Evolutionary conservation across 2,797 vertebrate genomes (phyloP).

Genomic region (Microtus obscurus): DNA sequence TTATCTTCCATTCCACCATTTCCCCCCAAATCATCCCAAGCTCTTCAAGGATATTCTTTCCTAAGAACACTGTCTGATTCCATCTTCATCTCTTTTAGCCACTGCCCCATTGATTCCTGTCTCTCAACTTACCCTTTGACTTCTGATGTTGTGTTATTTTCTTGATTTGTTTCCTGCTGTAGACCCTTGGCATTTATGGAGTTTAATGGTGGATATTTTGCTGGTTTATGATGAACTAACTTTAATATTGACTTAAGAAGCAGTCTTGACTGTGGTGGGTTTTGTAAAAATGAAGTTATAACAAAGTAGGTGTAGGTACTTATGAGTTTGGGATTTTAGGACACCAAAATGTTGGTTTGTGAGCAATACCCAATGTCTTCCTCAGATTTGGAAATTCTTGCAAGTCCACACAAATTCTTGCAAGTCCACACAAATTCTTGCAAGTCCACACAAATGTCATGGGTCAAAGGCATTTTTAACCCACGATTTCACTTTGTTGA

Average conservation of each 20-base stretch:
- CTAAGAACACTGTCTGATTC: slow-evolving; percentile 6
- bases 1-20: not conserved
- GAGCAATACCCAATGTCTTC: slow-evolving; percentile 21
- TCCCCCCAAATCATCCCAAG: slow-evolving; percentile 45
- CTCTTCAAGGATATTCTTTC: slow-evolving; percentile 60
- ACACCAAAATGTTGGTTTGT: slow-evolving; percentile 28
- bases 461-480: slow-evolving; percentile 57
- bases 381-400: slow-evolving; percentile 61
- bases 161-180: slow-evolving; percentile 53
- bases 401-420: no score
- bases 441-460: slow-evolving; percentile 66
- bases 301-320: slow-evolving; percentile 21
- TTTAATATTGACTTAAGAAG: not conserved
- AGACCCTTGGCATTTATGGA: slow-evolving; percentile 63
- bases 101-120: slow-evolving; percentile 35
- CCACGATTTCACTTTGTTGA: slow-evolving; percentile 52
- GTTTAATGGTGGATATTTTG: slow-evolving; percentile 59
- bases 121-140: slow-evolving; percentile 37
- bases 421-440: no score
- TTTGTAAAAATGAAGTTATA: slow-evolving; percentile 56
- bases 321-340: slow-evolving; percentile 53
- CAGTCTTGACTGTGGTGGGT: slow-evolving; percentile 6
- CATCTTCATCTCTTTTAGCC: slow-evolving; percentile 43
- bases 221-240: slow-evolving; percentile 61
- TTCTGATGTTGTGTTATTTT: slow-evolving; percentile 46